A percentile compares a stretch with the other conserved stretches of the same genome.
Evolutionary conservation across 2,113 vertebrate species (phyloP).

Genomic region (Pavo muticus): DNA sequence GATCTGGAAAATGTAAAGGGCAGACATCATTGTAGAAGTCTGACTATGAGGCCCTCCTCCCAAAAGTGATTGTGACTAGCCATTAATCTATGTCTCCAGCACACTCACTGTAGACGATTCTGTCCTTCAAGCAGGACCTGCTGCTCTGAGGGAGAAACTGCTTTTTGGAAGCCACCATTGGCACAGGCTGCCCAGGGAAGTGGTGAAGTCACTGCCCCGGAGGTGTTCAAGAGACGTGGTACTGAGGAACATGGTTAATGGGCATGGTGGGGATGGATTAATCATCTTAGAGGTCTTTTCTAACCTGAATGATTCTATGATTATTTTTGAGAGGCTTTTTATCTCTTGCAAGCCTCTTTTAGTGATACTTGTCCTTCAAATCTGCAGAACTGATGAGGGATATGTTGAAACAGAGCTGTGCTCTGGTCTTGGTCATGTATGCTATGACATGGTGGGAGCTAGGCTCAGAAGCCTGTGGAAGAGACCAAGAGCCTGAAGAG

Average conservation of each 20-base stretch:
- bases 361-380: not conserved
- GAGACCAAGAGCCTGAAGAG: not conserved
- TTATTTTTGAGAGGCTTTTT: not conserved
- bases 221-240: no score
- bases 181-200: no score
- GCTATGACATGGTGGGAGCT: rapidly evolving
- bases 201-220: no score
- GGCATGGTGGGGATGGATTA: no score
- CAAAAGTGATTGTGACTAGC: not conserved
- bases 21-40: not conserved
- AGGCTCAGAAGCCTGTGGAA: rapidly evolving
- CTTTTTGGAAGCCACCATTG: no score
- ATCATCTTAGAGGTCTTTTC: no score
- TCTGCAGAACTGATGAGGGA: not conserved
- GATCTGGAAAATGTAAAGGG: not conserved
- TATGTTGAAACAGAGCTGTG: not conserved
- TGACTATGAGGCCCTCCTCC: not conserved
- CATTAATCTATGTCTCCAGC: not conserved
- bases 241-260: no score
- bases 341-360: not conserved
- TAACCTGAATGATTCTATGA: no score
- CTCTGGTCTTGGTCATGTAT: not conserved
- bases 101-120: not conserved
- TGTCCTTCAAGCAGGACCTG: not conserved
- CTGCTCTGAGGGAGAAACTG: no score